Conservation (phyloP, 2,113 vertebrate genomes). For the Hippocampus guttulatus region DNA sequence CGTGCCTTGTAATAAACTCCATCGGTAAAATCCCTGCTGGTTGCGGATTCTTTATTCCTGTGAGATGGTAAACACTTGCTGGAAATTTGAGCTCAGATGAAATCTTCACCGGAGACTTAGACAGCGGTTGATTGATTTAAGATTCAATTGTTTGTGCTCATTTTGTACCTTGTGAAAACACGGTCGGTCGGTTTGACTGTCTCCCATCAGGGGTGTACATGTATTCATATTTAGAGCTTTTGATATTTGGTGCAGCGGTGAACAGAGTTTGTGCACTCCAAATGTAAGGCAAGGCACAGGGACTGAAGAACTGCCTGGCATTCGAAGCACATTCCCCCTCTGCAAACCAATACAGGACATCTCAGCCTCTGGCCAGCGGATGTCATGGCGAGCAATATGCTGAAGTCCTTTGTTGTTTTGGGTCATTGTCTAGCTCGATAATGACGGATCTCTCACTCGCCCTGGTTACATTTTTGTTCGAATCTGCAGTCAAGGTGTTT, state of each 20-base stretch:
- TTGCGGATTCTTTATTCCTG: constrained; percentile 53
- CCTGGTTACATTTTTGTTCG: not conserved
- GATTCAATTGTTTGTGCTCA: constrained; percentile 40
- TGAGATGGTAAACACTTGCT: constrained; percentile 43
- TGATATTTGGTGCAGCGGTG: not conserved
- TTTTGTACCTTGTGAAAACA: constrained; percentile 29
- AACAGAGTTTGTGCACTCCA: not conserved
- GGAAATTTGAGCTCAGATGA: constrained; percentile 56
- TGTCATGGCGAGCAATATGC: not conserved
- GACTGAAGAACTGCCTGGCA: not conserved
- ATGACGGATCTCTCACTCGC: not conserved
- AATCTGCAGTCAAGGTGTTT: not conserved
- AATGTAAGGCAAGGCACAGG: not conserved
- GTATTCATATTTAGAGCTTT: not conserved
- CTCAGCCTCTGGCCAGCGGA: not conserved
- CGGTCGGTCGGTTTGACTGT: not conserved
- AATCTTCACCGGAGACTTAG: constrained; percentile 42
- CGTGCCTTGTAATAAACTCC: constrained; percentile 66
- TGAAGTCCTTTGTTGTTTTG: not conserved
- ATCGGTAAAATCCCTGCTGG: constrained; percentile 55
- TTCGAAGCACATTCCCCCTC: not conserved
- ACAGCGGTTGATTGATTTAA: constrained; percentile 34
- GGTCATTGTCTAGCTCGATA: not conserved
- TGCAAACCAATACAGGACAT: not conserved
- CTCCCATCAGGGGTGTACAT: not conserved